A percentile compares a stretch with the other conserved stretches of the same genome.
Evolutionary conservation across 2,797 vertebrate genomes (phyloP).

Genomic region (Rhinatrema bivittatum): DNA sequence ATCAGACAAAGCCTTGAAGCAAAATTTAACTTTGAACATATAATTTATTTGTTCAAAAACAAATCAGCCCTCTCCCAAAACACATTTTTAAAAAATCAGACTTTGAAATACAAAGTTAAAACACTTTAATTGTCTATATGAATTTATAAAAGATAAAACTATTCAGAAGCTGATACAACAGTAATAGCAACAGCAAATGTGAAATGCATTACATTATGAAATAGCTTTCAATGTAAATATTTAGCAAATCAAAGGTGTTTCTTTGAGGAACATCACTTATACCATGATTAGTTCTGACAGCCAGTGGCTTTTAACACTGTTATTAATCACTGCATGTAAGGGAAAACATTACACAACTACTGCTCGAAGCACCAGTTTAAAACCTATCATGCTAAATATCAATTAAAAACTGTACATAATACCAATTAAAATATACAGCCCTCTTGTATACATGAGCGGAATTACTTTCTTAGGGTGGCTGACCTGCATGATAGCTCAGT

Average conservation of each 20-base stretch:
- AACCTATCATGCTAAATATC: constrained; percentile 15
- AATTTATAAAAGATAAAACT: too few species aligned
- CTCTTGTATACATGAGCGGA: neutral
- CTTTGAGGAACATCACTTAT: constrained; percentile 20
- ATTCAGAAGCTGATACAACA: too few species aligned
- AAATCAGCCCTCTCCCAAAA: too few species aligned
- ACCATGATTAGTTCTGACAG: constrained; percentile 29
- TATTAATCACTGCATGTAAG: constrained; percentile 12
- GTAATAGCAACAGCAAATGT: too few species aligned
- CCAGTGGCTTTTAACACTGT: constrained; percentile 12
- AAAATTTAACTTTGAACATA: too few species aligned
- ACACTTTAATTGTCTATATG: too few species aligned
- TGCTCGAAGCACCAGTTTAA: constrained; percentile 28
- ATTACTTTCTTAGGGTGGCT: neutral
- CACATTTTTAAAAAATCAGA: too few species aligned
- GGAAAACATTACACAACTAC: constrained; percentile 32
- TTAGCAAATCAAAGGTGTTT: constrained; percentile 18
- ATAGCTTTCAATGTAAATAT: constrained; percentile 28
- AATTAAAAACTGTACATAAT: constrained; percentile 18
- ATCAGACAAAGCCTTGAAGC: too few species aligned
- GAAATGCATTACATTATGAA: too few species aligned
- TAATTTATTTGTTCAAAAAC: too few species aligned
- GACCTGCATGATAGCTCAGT: neutral
- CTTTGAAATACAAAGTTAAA: too few species aligned
- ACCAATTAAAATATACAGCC: constrained; percentile 12